Base-by-base conservation (phyloP, 2,113 vertebrate genomes). In the Apteryx owenii region DNA sequence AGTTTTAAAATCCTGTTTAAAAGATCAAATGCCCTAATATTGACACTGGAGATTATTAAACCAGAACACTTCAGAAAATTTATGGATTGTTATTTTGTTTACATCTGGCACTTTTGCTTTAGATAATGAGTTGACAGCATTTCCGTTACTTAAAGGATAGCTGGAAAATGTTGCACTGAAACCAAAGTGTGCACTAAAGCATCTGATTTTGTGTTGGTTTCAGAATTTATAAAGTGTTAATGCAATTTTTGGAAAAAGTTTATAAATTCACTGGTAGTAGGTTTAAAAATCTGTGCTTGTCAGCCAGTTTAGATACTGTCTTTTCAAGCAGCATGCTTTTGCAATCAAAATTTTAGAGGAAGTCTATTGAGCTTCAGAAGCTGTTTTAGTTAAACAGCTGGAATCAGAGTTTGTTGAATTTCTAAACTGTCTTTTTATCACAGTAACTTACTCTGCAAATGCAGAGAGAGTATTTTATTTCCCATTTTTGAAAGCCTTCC, bases 201-300 rank as follows among this genome's bases (percentile, higher is more conserved):
- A 9, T 31, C 20, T 2, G 0, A 1, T 77, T 85, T n/a, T 20
- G 5, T 42, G 1, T 18, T 51, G 2, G 11, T 44, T 40, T 36
- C 40, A 12, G 72, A 29, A 10, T 13, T 54, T 4, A 60, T 9
- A 13, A 54, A 51, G 61, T 1, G 3, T 26, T 65, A 5, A 6
- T 3, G 0, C 25, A 12, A 1, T 26, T 65, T n/a, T n/a, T 82
- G 36, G 36, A 65, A 33, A 7, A 7, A 3, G 5, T 54, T 62
- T n/a, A 29, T 8, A 17, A 0, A 69, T 71, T 66, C 3, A 1
- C 29, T 76, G 42, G 33, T 25, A 44, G 10, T 13, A 48, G 18
- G 2, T 61, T 82, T 61, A 23, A 56, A 88, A 61, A 20, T 25
- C 36, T 1, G 14, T 40, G 1, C 44, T 26, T 42, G 2, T 18